These are phyloP conservation scores for Chaetodon trifascialis DNA, from an alignment of 2,113 vertebrate genomes.

Conservation along the genomic window DNA sequence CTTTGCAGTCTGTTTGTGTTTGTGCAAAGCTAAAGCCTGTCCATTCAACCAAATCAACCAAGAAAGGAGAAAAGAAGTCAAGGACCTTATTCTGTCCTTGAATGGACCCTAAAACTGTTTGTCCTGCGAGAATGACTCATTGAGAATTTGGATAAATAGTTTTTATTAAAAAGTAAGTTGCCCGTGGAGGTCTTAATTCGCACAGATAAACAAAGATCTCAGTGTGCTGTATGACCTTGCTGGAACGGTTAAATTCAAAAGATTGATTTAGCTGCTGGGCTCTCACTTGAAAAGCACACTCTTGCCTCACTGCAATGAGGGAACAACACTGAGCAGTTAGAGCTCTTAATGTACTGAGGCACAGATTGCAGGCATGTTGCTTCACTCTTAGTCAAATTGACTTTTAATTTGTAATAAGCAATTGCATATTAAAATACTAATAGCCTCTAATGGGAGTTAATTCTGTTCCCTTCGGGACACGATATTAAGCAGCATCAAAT, in stretches of 20 bases:
- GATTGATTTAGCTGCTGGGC: not conserved
- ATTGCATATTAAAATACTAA: constrained; percentile 67
- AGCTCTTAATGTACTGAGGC: constrained; percentile 26
- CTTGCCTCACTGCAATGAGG: constrained; percentile 12
- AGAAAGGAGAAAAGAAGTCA: constrained; percentile 1
- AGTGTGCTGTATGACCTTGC: constrained; percentile 14
- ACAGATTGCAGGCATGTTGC: constrained; percentile 53
- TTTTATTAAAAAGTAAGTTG: not conserved
- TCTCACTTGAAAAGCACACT: constrained; percentile 4
- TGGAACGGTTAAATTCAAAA: not conserved
- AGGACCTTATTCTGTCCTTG: constrained; percentile 11
- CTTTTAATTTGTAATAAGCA: constrained; percentile 74
- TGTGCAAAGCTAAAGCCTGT: not conserved
- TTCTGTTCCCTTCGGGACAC: constrained; percentile 36
- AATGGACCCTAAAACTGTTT: not conserved
- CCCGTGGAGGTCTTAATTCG: not conserved
- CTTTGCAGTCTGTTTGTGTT: not conserved
- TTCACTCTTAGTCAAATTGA: constrained; percentile 61
- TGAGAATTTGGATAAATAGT: not conserved
- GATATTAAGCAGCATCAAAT: constrained; percentile 41
- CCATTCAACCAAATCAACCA: not conserved
- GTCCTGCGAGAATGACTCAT: not conserved
- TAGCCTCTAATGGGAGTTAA: constrained; percentile 70
- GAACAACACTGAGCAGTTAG: constrained; percentile 16
- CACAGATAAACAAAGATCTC: constrained; percentile 26